A percentile compares a stretch with the other conserved stretches of the same genome.
Evolutionary conservation across 2,797 vertebrate genomes (phyloP).

Genomic region (Cryptoprocta ferox): DNA sequence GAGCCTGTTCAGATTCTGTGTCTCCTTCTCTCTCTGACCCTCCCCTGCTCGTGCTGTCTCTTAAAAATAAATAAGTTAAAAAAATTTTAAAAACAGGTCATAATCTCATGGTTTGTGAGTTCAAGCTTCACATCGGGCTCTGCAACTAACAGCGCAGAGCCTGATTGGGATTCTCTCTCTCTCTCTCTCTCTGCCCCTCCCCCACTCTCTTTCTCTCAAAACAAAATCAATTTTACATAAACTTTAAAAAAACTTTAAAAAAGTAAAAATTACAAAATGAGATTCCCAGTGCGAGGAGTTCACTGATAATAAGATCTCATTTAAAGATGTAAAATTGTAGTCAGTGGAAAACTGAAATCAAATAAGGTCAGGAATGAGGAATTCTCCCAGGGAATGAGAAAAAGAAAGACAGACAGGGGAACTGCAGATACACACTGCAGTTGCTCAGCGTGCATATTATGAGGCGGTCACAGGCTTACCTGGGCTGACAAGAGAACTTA

Average conservation of each 20-base stretch:
- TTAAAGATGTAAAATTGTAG: background rate
- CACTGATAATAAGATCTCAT: background rate
- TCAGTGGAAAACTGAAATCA: background rate
- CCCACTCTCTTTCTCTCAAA: too few species aligned
- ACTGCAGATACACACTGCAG: background rate
- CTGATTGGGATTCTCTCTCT: too few species aligned
- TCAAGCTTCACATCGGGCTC: too few species aligned
- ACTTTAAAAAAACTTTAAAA: background rate
- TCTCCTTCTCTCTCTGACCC: too few species aligned
- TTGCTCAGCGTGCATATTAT: background rate
- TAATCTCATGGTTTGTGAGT: too few species aligned
- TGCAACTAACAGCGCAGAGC: too few species aligned
- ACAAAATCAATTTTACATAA: too few species aligned
- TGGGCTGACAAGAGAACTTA: background rate
- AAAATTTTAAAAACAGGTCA: too few species aligned
- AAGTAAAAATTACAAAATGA: background rate
- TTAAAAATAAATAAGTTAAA: too few species aligned
- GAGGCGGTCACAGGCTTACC: background rate
- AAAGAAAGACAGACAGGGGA: background rate
- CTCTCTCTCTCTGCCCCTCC: too few species aligned
- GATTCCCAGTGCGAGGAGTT: background rate
- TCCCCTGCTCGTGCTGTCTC: too few species aligned
- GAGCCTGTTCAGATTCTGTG: too few species aligned
- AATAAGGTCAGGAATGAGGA: background rate
- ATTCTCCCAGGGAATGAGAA: background rate